phyloP scores from a whole-genome alignment of 2,113 vertebrate species.

The Atractosteus spatula region DNA sequence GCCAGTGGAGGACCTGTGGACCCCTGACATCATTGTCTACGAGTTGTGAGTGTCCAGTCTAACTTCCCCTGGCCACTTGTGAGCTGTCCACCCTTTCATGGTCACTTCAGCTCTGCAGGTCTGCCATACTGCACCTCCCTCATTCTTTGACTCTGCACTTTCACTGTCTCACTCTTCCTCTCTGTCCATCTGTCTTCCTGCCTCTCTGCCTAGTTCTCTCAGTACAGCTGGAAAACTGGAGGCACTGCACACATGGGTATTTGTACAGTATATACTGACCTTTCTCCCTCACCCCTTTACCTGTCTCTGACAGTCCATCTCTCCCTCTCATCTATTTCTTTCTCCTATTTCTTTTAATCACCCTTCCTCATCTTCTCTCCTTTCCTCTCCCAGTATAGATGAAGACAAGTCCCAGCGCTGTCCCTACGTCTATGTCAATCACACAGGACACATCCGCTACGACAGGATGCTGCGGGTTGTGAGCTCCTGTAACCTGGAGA shows the following conservation, averaged over 20 bases:
- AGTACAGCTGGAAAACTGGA: no score
- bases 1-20: constrained; percentile 68
- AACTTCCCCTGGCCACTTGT: no score
- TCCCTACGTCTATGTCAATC: constrained; percentile 71
- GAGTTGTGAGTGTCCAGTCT: constrained; percentile 59
- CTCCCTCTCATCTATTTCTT: not conserved
- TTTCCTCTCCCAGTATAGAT: constrained; percentile 55
- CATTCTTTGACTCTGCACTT: no score
- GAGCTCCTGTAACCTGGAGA: constrained; percentile 74
- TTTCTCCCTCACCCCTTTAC: not conserved
- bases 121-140: no score
- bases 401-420: constrained; percentile 65
- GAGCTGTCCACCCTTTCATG: not conserved
- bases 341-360: no score
- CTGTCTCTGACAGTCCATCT: not conserved
- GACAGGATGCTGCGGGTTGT: constrained; percentile 69
- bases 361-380: not conserved
- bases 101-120: no score
- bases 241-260: not conserved
- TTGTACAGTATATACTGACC: not conserved
- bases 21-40: constrained; percentile 72
- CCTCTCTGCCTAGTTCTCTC: not conserved
- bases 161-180: not conserved
- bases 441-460: constrained; percentile 69
- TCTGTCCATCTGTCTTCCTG: not conserved